Evolutionary conservation across 1,140 invertebrate genomes (phyloP).

Genomic region (Brachionus koreanus): DNA sequence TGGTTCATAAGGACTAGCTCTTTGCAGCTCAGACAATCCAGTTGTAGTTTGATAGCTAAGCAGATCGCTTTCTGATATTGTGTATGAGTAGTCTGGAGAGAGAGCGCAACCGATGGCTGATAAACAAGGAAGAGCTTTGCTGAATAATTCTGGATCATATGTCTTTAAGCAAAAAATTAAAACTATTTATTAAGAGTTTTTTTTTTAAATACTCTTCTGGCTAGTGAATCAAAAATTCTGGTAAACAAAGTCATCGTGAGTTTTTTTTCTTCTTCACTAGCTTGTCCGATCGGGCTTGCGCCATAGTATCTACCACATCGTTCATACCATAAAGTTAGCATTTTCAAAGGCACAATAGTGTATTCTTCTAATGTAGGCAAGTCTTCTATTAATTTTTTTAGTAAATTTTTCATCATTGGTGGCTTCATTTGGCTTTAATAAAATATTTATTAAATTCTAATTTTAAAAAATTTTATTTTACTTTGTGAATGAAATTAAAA

Average conservation of each 20-base stretch:
- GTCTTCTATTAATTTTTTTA: conserved; percentile 93
- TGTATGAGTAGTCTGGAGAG: conserved; percentile 94
- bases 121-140: conserved; percentile 95
- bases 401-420: conserved; percentile 88
- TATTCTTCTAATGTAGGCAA: conserved; percentile 86
- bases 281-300: conserved; percentile 62
- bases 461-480: no score
- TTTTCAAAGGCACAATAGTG: conserved; percentile 60
- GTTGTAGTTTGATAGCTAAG: conserved; percentile 46
- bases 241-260: conserved; percentile 98
- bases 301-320: conserved; percentile 97
- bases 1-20: conserved; percentile 73
- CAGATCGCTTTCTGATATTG: conserved; percentile 60
- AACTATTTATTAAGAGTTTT: neutral
- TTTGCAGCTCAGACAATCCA: conserved; percentile 45
- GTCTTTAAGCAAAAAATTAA: conserved; percentile 61
- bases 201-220: conserved; percentile 70
- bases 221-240: conserved; percentile 97
- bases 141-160: conserved; percentile 97
- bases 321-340: conserved; percentile 94
- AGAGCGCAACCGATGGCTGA: conserved; percentile 72
- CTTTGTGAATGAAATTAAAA: conserved; percentile 85
- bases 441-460: no score
- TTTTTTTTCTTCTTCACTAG: conserved; percentile 95
- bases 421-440: conserved; percentile 79